Percentiles rank a stretch among this genome's conserved stretches.
These are phyloP conservation scores for Doris montereyensis DNA, from an alignment of 2,888 invertebrate genomes.

Conservation along the genomic window DNA sequence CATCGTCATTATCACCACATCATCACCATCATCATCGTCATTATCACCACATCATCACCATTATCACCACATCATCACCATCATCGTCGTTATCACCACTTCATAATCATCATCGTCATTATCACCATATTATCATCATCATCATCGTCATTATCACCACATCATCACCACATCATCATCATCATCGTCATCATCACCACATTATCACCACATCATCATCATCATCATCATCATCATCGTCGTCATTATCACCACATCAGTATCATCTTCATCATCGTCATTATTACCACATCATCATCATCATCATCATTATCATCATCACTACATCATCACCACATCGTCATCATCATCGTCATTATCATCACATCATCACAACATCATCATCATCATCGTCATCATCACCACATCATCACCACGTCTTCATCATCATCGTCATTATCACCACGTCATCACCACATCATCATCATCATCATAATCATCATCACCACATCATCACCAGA, in stretches of 20 bases:
- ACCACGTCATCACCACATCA: no score
- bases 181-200: background rate
- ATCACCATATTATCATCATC: background rate
- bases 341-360: background rate
- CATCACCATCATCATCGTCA: background rate
- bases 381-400: no score
- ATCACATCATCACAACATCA: background rate
- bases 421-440: no score
- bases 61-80: background rate
- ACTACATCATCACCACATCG: background rate
- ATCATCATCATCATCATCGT: background rate
- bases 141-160: background rate
- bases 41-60: background rate
- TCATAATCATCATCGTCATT: background rate
- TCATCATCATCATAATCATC: no score
- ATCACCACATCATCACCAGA: no score
- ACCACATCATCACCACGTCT: no score
- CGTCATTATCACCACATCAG: background rate
- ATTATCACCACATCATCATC: background rate
- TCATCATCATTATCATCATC: background rate
- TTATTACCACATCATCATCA: background rate
- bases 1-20: background rate
- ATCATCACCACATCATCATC: background rate
- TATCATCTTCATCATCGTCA: background rate
- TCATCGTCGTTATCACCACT: background rate